Conservation (phyloP, 2,888 invertebrate genomes). For the Pristionchus fissidentatus region DNA sequence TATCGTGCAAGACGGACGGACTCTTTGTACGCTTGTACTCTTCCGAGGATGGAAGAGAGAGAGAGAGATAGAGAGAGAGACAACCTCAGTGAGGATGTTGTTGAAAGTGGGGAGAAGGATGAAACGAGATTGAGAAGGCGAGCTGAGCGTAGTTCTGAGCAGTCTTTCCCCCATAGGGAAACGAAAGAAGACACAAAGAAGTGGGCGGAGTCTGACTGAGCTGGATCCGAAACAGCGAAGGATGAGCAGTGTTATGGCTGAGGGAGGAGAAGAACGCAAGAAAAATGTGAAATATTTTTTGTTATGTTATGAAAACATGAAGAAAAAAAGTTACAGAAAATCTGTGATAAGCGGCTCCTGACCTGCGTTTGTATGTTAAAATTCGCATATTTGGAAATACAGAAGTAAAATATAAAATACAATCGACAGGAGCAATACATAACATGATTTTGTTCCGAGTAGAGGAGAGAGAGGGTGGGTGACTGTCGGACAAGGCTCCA, state of each 20-base stretch:
- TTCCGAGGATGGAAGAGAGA: background rate
- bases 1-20: no score
- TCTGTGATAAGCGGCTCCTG: no score
- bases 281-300: no score
- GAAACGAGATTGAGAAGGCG: constrained; percentile 37
- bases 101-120: background rate
- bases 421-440: no score
- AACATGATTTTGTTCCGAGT: no score
- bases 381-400: no score
- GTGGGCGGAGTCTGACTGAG: constrained; percentile 2
- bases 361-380: no score
- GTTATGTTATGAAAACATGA: no score
- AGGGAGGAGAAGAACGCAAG: no score
- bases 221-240: background rate
- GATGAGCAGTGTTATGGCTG: background rate
- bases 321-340: no score
- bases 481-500: background rate
- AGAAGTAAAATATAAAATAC: no score
- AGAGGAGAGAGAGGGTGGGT: background rate
- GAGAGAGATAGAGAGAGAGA: background rate
- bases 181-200: constrained; percentile 33
- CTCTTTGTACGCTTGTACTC: no score
- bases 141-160: constrained; percentile 34
- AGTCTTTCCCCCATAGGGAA: constrained; percentile 30
- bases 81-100: background rate